Evolutionary conservation across 2,797 vertebrate species (phyloP).

Genomic region (Spinibarbus caldwelli): DNA sequence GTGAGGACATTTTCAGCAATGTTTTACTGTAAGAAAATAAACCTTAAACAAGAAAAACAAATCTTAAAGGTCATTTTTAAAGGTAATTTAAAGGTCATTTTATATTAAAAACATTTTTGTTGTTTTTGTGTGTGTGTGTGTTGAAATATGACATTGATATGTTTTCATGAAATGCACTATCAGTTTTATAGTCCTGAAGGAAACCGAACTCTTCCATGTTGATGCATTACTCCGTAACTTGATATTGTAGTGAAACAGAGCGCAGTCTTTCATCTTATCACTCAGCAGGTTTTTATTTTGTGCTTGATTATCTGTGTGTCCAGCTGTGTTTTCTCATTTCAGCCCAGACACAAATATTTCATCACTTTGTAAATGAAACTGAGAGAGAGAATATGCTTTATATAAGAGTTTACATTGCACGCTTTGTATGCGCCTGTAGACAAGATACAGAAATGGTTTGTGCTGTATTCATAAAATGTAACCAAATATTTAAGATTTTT

Average conservation of each 20-base stretch:
- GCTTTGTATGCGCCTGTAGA: background rate
- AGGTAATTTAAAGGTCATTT: too few relatives aligned
- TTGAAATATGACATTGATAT: background rate
- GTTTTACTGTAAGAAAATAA: background rate
- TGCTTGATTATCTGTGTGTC: constrained; percentile 3
- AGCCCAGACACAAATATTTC: background rate
- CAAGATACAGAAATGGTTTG: background rate
- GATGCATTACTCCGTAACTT: background rate
- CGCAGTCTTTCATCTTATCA: background rate
- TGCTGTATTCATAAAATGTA: background rate
- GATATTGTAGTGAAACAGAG: background rate
- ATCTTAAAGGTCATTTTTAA: too few relatives aligned
- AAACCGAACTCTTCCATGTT: background rate
- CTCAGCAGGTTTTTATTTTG: background rate
- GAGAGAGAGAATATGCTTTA: background rate
- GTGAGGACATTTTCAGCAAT: too few relatives aligned
- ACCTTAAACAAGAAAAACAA: background rate
- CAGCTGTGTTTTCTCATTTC: constrained; percentile 37
- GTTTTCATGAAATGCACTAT: too few relatives aligned
- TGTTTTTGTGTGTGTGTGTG: too few relatives aligned
- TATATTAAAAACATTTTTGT: too few relatives aligned
- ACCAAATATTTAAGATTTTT: too few relatives aligned
- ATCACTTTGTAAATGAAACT: background rate
- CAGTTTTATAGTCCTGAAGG: background rate
- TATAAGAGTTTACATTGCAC: background rate